These are phyloP conservation scores for Aplidium turbinatum DNA, from an alignment of 23 tunicate species.

Conservation along the genomic window DNA sequence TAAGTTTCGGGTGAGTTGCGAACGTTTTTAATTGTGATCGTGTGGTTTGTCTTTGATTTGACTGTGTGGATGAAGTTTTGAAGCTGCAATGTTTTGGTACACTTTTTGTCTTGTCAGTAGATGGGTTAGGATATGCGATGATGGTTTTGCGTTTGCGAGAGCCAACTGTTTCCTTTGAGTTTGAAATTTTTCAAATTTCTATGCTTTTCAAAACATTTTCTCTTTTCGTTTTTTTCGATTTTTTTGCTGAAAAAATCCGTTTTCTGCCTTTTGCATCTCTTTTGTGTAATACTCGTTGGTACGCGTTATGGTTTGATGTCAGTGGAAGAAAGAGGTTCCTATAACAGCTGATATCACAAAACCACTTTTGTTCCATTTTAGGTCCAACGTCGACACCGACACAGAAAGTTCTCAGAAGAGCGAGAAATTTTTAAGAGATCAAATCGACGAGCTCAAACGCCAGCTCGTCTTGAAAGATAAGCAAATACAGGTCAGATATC, in stretches of 20 bases:
- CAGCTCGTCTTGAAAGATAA: constrained; percentile 23
- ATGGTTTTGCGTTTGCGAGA: no score
- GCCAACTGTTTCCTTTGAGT: no score
- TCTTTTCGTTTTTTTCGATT: background rate
- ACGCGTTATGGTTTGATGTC: background rate
- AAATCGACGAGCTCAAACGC: constrained; percentile 11
- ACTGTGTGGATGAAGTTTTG: no score
- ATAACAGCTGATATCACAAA: no score
- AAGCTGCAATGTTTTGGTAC: no score
- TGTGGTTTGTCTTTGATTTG: no score
- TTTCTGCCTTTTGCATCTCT: background rate
- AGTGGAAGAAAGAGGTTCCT: no score
- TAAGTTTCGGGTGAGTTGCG: constrained; percentile 43
- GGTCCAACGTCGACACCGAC: background rate
- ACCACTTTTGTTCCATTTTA: background rate
- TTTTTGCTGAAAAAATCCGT: background rate
- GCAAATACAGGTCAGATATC: constrained; percentile 13
- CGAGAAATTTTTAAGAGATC: background rate
- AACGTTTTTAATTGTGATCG: no score
- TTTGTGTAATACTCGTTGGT: background rate
- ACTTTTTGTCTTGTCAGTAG: no score
- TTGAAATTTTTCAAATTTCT: no score
- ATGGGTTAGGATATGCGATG: no score
- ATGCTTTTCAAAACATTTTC: no score
- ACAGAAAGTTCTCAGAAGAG: background rate